Evolutionary conservation across 2,113 vertebrate genomes (phyloP).

Genomic region (Ptyas mucosa): DNA sequence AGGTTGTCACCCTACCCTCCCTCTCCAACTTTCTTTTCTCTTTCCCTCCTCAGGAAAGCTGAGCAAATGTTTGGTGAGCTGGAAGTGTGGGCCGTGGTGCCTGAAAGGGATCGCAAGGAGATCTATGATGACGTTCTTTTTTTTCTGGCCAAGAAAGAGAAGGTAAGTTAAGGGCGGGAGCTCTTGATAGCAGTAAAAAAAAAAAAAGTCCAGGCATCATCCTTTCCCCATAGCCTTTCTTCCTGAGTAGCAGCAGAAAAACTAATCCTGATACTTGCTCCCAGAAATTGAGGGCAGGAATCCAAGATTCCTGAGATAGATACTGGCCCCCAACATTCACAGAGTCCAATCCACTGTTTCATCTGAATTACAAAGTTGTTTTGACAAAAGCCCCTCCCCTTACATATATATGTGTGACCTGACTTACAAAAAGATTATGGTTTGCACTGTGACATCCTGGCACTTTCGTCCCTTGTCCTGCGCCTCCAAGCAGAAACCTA

Average conservation of each 20-base stretch:
- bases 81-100: conserved; percentile 71
- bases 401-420: not conserved
- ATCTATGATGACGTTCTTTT: conserved; percentile 74
- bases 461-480: not conserved
- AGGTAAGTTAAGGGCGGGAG: conserved; percentile 47
- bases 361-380: not conserved
- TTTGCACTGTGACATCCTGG: not conserved
- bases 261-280: not conserved
- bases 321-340: not conserved
- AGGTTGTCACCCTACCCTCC: not conserved
- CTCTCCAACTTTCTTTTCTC: not conserved
- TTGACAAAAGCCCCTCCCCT: not conserved
- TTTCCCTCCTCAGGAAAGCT: conserved; percentile 58
- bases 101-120: conserved; percentile 72
- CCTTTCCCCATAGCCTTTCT: not conserved
- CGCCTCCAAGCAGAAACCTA: not conserved
- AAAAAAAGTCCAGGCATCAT: not conserved
- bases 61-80: conserved; percentile 73
- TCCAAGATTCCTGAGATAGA: not conserved
- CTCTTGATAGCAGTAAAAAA: not conserved
- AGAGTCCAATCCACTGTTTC: not conserved
- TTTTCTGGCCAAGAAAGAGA: conserved; percentile 74
- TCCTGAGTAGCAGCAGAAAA: not conserved
- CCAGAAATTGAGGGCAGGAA: not conserved
- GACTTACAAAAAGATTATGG: not conserved